A percentile compares a stretch with the other conserved stretches of the same genome.
These are phyloP conservation scores for Marisa cornuarietis DNA, from an alignment of 1,140 invertebrate genomes.

Conservation along the genomic window DNA sequence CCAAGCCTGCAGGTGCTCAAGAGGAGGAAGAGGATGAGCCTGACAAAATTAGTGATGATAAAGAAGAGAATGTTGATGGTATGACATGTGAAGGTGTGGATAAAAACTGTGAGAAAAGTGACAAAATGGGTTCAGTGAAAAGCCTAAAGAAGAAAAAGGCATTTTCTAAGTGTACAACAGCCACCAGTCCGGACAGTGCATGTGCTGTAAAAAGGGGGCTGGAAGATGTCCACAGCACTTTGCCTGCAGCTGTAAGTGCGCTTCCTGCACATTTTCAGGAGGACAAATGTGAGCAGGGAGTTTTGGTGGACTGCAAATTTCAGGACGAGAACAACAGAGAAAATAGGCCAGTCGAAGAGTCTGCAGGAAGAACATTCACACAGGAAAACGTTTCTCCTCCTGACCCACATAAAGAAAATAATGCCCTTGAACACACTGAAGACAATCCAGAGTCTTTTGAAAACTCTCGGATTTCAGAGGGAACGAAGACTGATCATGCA, in stretches of 20 bases:
- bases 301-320: not conserved
- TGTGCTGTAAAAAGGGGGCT: not conserved
- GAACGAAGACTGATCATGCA: too few species aligned
- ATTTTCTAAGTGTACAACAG: not conserved
- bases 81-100: not conserved
- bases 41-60: conserved; percentile 3
- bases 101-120: not conserved
- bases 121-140: conserved; percentile 21
- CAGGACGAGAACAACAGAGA: not conserved
- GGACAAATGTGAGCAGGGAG: not conserved
- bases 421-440: too few species aligned
- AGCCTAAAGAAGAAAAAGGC: conserved; percentile 6
- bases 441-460: too few species aligned
- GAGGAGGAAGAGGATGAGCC: conserved; percentile 13
- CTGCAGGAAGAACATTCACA: too few species aligned
- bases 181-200: not conserved
- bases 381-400: too few species aligned
- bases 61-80: not conserved
- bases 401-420: too few species aligned
- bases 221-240: not conserved
- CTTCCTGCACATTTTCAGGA: not conserved
- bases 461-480: too few species aligned
- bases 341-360: too few species aligned
- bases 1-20: not conserved
- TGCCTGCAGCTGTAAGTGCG: not conserved